These are phyloP conservation scores for Turnix velox DNA, from an alignment of 2,113 vertebrate species.

Conservation along the genomic window DNA sequence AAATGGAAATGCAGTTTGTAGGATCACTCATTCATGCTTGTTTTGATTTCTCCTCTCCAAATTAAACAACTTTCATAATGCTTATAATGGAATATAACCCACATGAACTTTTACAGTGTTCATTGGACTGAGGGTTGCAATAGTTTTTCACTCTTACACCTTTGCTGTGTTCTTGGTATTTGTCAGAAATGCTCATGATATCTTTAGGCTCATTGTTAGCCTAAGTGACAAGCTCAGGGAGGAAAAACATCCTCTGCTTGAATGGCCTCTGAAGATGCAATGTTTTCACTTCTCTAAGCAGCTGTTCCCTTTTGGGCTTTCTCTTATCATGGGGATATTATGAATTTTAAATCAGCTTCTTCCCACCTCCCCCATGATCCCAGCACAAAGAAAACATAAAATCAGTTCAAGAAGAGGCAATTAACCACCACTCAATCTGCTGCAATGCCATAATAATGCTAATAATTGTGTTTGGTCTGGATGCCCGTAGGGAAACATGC, in stretches of 20 bases:
- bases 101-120: background rate
- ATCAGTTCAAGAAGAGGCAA: background rate
- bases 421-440: background rate
- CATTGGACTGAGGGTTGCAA: background rate
- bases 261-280: background rate
- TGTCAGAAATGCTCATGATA: background rate
- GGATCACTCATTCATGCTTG: background rate
- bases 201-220: background rate
- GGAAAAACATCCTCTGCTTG: background rate
- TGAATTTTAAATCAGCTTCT: background rate
- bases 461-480: background rate
- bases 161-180: background rate
- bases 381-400: background rate
- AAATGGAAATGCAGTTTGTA: background rate
- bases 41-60: background rate
- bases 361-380: background rate
- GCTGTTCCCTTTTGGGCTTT: constrained; percentile 7
- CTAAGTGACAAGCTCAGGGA: background rate
- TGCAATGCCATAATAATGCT: background rate
- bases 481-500: background rate
- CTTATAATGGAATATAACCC: background rate
- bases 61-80: background rate
- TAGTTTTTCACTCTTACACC: background rate
- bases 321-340: background rate
- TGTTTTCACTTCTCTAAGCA: background rate